Evolutionary conservation across 2,113 vertebrate species (phyloP).

Genomic region (Telmatochromis bifrenatus): DNA sequence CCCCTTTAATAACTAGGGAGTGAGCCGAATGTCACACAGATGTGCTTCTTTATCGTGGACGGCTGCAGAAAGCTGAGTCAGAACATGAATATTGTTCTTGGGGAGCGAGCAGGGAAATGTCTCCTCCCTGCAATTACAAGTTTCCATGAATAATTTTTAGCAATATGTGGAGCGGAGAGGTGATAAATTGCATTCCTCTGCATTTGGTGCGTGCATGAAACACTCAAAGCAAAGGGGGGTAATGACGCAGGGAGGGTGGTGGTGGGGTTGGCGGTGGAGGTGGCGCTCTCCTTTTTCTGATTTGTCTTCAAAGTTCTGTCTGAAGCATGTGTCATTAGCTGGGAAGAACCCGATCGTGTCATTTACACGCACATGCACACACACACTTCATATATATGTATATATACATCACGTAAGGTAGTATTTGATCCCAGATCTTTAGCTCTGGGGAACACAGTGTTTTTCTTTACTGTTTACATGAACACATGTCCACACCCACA

Average conservation of each 20-base stretch:
- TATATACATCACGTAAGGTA: not conserved
- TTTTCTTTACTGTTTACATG: constrained; percentile 6
- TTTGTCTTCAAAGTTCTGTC: not conserved
- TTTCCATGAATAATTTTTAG: constrained; percentile 24
- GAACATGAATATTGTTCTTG: constrained; percentile 18
- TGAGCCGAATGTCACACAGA: not conserved
- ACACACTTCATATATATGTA: not conserved
- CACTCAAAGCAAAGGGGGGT: not conserved
- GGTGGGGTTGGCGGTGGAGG: not conserved
- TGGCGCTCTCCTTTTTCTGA: not conserved
- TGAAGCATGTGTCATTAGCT: not conserved
- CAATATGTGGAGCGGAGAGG: not conserved
- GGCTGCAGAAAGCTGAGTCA: not conserved
- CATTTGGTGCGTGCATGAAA: not conserved
- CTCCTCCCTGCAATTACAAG: constrained; percentile 8
- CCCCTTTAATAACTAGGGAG: not conserved
- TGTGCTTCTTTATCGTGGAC: not conserved
- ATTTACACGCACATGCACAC: not conserved
- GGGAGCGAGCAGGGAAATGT: constrained; percentile 22
- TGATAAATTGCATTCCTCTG: constrained; percentile 17
- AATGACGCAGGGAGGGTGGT: constrained; percentile 1
- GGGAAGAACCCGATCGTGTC: not conserved
- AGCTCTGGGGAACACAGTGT: not conserved
- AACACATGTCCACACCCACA: not conserved
- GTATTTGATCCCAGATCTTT: not conserved